A percentile compares a stretch with the other conserved stretches of the same genome.
Evolutionary conservation across 2,797 vertebrate genomes (phyloP).

Genomic region (Onychomys leucogaster): DNA sequence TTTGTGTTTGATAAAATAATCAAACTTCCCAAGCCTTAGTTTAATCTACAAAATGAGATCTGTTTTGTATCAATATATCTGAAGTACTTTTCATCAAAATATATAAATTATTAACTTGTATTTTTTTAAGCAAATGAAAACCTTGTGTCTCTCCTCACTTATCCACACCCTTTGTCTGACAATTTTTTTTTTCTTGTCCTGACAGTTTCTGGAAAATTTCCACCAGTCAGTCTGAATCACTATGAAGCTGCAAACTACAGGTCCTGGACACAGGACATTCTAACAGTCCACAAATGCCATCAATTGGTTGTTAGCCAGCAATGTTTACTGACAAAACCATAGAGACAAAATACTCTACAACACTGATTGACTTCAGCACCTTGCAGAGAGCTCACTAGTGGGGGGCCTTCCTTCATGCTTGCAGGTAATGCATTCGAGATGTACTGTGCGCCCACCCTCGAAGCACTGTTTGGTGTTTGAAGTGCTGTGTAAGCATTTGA

Average conservation of each 20-base stretch:
- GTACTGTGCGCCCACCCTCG: not conserved
- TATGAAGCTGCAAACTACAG: not conserved
- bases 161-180: not conserved
- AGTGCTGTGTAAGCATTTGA: not conserved
- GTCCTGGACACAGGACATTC: conserved; percentile 14
- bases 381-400: not conserved
- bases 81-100: not conserved
- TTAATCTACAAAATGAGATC: conserved; percentile 16
- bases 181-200: not conserved
- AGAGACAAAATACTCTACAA: not conserved
- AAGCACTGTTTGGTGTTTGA: not conserved
- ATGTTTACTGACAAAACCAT: conserved; percentile 34
- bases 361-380: not conserved
- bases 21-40: not conserved
- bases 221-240: conserved; percentile 42
- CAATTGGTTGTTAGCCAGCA: not conserved
- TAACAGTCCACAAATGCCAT: not conserved
- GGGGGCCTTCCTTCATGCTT: not conserved
- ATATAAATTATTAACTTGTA: conserved; percentile 19
- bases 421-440: not conserved
- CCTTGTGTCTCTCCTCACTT: not conserved
- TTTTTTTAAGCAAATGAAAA: conserved; percentile 47
- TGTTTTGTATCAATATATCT: not conserved
- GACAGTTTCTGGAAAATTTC: conserved; percentile 36
- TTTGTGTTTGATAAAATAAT: conserved; percentile 42